phyloP scores from a whole-genome alignment of 2,888 invertebrate genomes.

The Prosopocoilus inquinatus region DNA sequence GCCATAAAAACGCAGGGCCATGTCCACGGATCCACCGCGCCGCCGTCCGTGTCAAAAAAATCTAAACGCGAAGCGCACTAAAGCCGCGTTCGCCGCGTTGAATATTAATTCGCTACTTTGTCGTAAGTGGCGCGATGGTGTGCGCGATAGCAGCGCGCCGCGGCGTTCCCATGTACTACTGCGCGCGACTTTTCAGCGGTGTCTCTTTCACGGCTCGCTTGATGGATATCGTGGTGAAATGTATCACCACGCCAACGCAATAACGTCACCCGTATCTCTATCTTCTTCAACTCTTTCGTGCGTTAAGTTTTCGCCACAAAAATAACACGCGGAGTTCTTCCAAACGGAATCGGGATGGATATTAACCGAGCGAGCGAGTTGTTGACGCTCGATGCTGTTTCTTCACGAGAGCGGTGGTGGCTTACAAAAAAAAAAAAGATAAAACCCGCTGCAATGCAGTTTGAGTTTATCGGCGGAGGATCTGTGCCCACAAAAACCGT shows the following conservation, averaged over 20 bases:
- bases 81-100: constrained; percentile 40
- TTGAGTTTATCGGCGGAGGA: too few species aligned
- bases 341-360: too few species aligned
- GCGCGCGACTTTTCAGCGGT: constrained; percentile 36
- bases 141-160: constrained; percentile 40
- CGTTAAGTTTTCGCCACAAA: too few species aligned
- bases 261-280: constrained; percentile 13
- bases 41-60: neutral
- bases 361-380: too few species aligned
- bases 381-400: too few species aligned
- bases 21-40: too few species aligned
- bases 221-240: constrained; percentile 37
- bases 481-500: too few species aligned
- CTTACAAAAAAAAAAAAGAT: too few species aligned
- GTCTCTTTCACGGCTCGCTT: constrained; percentile 42
- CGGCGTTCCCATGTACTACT: constrained; percentile 43
- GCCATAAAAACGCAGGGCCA: neutral
- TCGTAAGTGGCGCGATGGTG: constrained; percentile 41
- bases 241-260: constrained; percentile 32
- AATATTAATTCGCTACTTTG: constrained; percentile 45
- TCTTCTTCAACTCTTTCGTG: neutral
- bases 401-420: too few species aligned
- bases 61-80: constrained; percentile 26
- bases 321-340: too few species aligned
- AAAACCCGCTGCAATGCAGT: neutral